These are phyloP conservation scores for Planiliza haematocheilus DNA, from an alignment of 2,113 vertebrate species.

Conservation along the genomic window DNA sequence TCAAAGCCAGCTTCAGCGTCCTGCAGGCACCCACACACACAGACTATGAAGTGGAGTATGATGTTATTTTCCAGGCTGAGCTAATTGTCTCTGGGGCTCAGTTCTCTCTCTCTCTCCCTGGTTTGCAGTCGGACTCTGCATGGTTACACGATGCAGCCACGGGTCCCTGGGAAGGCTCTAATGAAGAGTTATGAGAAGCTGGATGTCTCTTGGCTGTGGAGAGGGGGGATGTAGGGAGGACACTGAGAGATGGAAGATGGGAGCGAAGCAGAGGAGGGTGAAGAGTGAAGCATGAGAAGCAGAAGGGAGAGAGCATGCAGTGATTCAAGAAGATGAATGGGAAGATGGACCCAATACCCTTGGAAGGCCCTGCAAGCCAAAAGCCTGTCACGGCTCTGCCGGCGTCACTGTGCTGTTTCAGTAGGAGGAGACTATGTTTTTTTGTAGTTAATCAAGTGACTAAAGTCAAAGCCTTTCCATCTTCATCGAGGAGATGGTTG, in stretches of 20 bases:
- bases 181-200: conserved; percentile 82
- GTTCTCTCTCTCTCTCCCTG: conserved; percentile 48
- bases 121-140: conserved; percentile 71
- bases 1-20: conserved; percentile 65
- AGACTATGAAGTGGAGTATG: conserved; percentile 64
- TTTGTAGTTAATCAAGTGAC: not conserved
- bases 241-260: conserved; percentile 39
- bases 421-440: too few species aligned
- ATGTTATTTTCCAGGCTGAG: conserved; percentile 81
- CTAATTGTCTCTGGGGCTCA: conserved; percentile 80
- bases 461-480: conserved; percentile 29
- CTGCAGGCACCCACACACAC: conserved; percentile 55
- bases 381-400: conserved; percentile 14
- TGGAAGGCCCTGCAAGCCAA: conserved; percentile 36
- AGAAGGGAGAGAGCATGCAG: conserved; percentile 29
- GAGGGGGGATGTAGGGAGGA: conserved; percentile 56
- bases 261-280: conserved; percentile 30
- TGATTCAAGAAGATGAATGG: conserved; percentile 51
- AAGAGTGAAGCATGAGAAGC: conserved; percentile 30
- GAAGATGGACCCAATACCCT: conserved; percentile 15
- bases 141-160: conserved; percentile 66
- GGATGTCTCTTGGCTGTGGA: conserved; percentile 73
- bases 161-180: conserved; percentile 73
- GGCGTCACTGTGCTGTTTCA: not conserved
- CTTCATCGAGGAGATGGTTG: conserved; percentile 8